Conservation (phyloP, 2,113 vertebrate species). For the Poicephalus gulielmi region DNA sequence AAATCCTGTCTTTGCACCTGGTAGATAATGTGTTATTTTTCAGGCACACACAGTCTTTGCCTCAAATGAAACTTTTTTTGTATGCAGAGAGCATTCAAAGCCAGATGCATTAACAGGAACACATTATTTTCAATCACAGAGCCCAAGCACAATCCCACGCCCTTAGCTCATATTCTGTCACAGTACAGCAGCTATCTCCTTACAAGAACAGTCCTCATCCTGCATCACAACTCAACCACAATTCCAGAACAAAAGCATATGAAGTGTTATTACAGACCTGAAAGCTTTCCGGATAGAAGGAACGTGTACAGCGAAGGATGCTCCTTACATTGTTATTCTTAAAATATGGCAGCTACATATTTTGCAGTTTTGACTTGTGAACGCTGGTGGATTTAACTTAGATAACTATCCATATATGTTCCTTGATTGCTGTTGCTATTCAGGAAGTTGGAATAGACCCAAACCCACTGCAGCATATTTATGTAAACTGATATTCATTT, state of each 20-base stretch:
- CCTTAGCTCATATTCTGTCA: not conserved
- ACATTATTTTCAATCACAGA: not conserved
- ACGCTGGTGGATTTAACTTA: not conserved
- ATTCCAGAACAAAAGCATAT: not conserved
- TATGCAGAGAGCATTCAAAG: not conserved
- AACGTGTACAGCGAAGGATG: fast-evolving
- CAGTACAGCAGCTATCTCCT: not conserved
- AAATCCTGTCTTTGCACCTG: not conserved
- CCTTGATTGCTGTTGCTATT: not conserved
- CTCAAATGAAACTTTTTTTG: not conserved
- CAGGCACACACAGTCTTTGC: not conserved
- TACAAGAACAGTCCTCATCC: not conserved
- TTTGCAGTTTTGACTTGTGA: not conserved
- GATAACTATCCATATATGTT: not conserved
- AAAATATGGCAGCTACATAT: fast-evolving
- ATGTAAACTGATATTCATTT: not conserved
- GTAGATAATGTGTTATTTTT: not conserved
- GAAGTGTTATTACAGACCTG: not conserved
- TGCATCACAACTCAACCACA: not conserved
- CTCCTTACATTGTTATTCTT: not conserved
- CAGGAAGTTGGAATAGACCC: not conserved
- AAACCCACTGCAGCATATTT: not conserved
- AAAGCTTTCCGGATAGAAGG: not conserved
- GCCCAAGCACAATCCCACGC: not conserved
- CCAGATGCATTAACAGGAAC: not conserved